Evolutionary conservation across 1,140 invertebrate species (phyloP), one percentile per base, ranked within the genome.

Genomic region (Drosophila persimilis): DNA sequence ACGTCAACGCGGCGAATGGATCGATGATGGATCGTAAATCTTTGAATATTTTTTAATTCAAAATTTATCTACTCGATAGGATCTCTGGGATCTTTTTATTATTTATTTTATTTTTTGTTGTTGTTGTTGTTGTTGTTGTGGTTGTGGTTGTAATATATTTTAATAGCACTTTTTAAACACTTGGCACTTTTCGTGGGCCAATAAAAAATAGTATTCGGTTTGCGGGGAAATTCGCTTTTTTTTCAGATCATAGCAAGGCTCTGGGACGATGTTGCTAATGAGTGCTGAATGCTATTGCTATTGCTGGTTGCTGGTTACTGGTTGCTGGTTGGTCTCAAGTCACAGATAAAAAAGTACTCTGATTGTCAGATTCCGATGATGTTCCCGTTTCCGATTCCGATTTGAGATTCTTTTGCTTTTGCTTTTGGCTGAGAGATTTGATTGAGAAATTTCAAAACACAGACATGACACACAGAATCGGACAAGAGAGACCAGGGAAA

Each of bases 401-500:
- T 43, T 55, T 70, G 55, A 50, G 56, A 22, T 20, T 47, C 17
- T 48, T 48, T 13, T 24, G 11, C 22, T 48, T 48, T 47, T 22
- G 17, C 8, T 22, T 47, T 60, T 66, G 22, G 43, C 47, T 39
- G 58, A 60, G 52, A 44, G 55, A 57, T 52, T 29, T 17, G 26
- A 31, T 63, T 43, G 76, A 54, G 63, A 62, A 57, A 60, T 45
- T 45, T 57, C 63, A 80, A 55, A 76, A 39, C 35, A 39, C 35
- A 39, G 35, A 39, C 35, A 39, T 39, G 35, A 39, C 35, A 39
- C 35, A 39, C 35, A 39, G 35, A 39, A 39, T 13, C 35, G 35
- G 35, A 39, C 60, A 70, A 76, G 72, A 85, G 62, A 74, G 72
- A 61, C 73, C 72, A 75, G 72, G 62, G 47, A 74, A 83, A 86